Percentiles rank a stretch among this genome's conserved stretches.
Conservation (phyloP, 2,113 vertebrate species). For the Noturus placidus region DNA sequence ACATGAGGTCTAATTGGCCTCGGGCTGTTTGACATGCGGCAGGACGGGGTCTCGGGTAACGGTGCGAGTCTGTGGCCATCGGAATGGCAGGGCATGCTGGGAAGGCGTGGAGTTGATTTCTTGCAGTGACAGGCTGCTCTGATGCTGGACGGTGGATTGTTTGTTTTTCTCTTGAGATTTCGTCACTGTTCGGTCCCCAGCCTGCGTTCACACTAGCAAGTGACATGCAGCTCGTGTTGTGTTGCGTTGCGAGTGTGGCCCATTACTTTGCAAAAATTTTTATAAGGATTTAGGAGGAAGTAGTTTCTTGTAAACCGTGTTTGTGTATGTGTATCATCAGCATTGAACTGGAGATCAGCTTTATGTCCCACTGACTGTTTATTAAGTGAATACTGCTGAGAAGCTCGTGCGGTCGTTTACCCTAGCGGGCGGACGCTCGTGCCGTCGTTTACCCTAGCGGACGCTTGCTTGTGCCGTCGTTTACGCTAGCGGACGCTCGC, state of each 20-base stretch:
- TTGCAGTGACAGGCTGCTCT: neutral
- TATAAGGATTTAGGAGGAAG: neutral
- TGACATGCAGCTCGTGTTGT: neutral
- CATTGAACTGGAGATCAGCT: neutral
- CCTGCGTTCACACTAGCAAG: neutral
- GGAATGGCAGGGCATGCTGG: constrained; percentile 10
- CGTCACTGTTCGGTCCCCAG: neutral
- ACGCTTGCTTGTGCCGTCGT: too few relatives aligned
- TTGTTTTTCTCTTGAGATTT: neutral
- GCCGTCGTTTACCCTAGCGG: too few relatives aligned
- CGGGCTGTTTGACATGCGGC: constrained; percentile 4
- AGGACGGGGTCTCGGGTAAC: neutral
- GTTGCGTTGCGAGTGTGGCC: neutral
- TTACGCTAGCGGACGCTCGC: too few relatives aligned
- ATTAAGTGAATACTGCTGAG: neutral
- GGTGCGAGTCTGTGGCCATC: neutral
- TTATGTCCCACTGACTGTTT: neutral
- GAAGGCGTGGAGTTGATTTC: neutral
- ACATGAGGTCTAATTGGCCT: neutral
- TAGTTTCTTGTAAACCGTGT: neutral
- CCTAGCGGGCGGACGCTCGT: too few relatives aligned
- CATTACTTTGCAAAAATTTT: neutral
- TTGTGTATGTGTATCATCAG: neutral
- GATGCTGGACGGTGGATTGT: neutral
- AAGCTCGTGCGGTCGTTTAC: too few relatives aligned